Percentiles rank a stretch among this genome's conserved stretches.
These are phyloP conservation scores for Galleria mellonella DNA, from an alignment of 1,140 invertebrate genomes.

Conservation along the genomic window DNA sequence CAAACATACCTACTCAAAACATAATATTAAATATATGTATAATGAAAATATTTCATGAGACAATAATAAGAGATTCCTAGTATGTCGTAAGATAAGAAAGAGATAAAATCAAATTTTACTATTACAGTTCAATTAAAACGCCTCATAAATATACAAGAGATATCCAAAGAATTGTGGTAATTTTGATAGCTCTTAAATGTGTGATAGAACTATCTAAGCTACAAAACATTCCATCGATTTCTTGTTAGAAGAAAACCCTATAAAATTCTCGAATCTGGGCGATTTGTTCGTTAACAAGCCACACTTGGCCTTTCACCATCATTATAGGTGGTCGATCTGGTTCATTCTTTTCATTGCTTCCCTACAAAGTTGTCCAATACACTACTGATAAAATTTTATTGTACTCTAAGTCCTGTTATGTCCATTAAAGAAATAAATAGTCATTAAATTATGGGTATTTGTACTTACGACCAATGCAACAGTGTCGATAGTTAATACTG, in stretches of 20 bases:
- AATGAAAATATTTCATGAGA: too few species aligned
- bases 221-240: constrained; percentile 10
- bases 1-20: too few species aligned
- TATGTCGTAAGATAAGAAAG: too few species aligned
- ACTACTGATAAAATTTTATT: constrained; percentile 45
- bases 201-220: not conserved
- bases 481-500: not conserved
- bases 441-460: constrained; percentile 15
- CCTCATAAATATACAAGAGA: too few species aligned
- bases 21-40: too few species aligned
- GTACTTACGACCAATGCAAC: constrained; percentile 7
- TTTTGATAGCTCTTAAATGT: too few species aligned
- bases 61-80: too few species aligned
- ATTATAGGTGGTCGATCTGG: constrained; percentile 42
- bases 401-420: constrained; percentile 27
- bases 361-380: constrained; percentile 19
- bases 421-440: constrained; percentile 36
- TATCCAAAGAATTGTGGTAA: too few species aligned
- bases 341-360: constrained; percentile 29
- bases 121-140: too few species aligned
- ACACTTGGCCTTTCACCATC: constrained; percentile 19
- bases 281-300: constrained; percentile 14
- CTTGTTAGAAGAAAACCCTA: constrained; percentile 11
- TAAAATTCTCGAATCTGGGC: constrained; percentile 34
- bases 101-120: too few species aligned